phyloP scores from a whole-genome alignment of 2,888 invertebrate species.

The Noctua janthe region DNA sequence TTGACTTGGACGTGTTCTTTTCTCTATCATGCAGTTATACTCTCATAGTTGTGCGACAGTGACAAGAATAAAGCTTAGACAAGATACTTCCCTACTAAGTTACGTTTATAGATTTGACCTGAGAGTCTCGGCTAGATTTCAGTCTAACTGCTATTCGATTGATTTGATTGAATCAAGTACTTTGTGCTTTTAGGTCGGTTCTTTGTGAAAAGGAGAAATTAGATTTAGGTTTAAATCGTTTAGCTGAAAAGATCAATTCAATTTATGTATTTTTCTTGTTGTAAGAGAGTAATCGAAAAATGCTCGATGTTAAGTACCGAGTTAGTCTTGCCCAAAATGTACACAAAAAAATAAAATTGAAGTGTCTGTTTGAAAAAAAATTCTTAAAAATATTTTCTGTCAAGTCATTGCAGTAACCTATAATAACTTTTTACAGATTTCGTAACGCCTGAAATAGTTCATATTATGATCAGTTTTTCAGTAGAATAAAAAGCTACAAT shows the following conservation, averaged over 20 bases:
- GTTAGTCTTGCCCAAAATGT: too few relatives aligned
- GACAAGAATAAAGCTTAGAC: background rate
- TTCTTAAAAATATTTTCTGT: background rate
- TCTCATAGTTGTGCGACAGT: background rate
- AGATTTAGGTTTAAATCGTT: background rate
- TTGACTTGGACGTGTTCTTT: background rate
- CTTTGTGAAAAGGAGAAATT: conserved; percentile 19
- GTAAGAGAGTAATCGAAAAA: background rate
- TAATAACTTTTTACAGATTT: conserved; percentile 27
- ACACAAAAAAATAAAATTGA: too few relatives aligned
- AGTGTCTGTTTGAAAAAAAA: too few relatives aligned
- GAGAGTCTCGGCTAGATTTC: conserved; percentile 13
- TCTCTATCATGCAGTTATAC: background rate
- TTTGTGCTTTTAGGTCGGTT: conserved; percentile 49
- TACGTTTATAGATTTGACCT: background rate
- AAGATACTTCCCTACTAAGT: background rate
- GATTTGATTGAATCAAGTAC: conserved; percentile 58
- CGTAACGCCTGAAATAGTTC: conserved; percentile 1
- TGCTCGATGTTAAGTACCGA: background rate
- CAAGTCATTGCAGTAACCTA: conserved; percentile 4
- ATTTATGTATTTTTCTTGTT: background rate
- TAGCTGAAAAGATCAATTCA: background rate
- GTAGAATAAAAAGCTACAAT: conserved; percentile 13
- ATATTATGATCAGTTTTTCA: conserved; percentile 11
- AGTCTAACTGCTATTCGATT: conserved; percentile 45